Conservation (phyloP, 37 sponge, comb jelly and placozoan species). For the Beroe ovata region DNA sequence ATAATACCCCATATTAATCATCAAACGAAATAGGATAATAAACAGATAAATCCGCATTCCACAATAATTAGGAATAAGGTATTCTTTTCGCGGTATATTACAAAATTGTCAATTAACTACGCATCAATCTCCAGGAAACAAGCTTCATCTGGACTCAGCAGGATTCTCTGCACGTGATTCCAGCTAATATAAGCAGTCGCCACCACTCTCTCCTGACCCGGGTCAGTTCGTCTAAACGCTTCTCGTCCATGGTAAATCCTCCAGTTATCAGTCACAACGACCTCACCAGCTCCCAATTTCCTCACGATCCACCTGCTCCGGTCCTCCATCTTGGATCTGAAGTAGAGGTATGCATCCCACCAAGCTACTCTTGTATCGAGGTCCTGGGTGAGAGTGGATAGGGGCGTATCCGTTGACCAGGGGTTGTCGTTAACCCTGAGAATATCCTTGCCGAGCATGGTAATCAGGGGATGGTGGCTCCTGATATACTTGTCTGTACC, state of each 20-base stretch:
- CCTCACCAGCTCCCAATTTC: background rate
- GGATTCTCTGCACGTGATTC: background rate
- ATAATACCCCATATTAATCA: too few species aligned
- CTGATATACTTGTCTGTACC: conserved; percentile 11
- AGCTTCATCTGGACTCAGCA: background rate
- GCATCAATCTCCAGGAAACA: conserved; percentile 6
- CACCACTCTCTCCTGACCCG: conserved; percentile 11
- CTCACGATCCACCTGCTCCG: conserved; percentile 9
- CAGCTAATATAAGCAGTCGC: background rate
- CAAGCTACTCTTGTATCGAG: background rate
- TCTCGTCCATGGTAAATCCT: background rate
- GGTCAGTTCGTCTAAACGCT: background rate
- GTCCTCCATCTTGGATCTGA: conserved; percentile 3
- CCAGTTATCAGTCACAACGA: background rate
- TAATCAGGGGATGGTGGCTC: background rate
- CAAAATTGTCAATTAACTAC: too few species aligned
- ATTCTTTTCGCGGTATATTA: too few species aligned
- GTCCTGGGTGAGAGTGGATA: background rate
- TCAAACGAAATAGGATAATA: too few species aligned
- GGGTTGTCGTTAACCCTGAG: background rate
- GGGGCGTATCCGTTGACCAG: conserved; percentile 1
- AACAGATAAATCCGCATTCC: too few species aligned
- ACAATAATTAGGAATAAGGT: too few species aligned
- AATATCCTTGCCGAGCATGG: background rate
- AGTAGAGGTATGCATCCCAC: conserved; percentile 35